Conservation (phyloP, 2,888 invertebrate species). For the Oxyscelio sp. region DNA sequence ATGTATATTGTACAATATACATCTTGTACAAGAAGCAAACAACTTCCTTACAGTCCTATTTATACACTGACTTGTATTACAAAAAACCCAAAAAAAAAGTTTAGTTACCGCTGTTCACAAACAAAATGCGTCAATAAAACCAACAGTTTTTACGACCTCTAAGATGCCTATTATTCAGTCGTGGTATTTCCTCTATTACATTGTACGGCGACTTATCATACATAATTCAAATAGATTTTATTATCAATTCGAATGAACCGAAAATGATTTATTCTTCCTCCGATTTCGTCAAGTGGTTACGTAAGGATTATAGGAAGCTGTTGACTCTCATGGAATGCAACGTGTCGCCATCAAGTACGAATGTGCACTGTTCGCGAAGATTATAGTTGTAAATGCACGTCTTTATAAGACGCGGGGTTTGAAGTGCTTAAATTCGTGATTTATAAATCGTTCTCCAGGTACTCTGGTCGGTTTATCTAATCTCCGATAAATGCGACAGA, state of each 20-base stretch:
- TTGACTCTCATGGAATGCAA: slow-evolving; percentile 73
- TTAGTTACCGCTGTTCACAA: neutral
- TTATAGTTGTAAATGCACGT: slow-evolving; percentile 62
- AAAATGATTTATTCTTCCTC: slow-evolving; percentile 70
- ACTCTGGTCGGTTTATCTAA: slow-evolving; percentile 35
- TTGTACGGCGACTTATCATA: slow-evolving; percentile 48
- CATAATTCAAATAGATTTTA: slow-evolving; percentile 69
- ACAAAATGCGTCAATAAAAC: neutral
- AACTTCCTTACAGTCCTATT: neutral
- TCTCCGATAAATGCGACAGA: slow-evolving; percentile 50
- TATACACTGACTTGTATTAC: neutral
- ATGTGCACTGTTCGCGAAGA: slow-evolving; percentile 53
- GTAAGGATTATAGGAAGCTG: slow-evolving; percentile 72
- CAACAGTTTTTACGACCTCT: slow-evolving; percentile 23
- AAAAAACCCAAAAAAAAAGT: neutral
- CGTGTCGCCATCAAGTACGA: slow-evolving; percentile 67
- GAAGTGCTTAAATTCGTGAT: slow-evolving; percentile 31
- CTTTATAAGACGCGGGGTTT: slow-evolving; percentile 22
- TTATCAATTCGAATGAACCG: slow-evolving; percentile 61
- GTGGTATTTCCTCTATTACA: slow-evolving; percentile 28
- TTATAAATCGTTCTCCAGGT: slow-evolving; percentile 40
- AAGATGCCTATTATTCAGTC: slow-evolving; percentile 29
- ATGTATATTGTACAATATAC: neutral
- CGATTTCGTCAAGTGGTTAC: slow-evolving; percentile 68
- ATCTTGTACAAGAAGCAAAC: neutral